Evolutionary conservation across 2,888 invertebrate genomes (phyloP).

Genomic region (Papilio gigon): DNA sequence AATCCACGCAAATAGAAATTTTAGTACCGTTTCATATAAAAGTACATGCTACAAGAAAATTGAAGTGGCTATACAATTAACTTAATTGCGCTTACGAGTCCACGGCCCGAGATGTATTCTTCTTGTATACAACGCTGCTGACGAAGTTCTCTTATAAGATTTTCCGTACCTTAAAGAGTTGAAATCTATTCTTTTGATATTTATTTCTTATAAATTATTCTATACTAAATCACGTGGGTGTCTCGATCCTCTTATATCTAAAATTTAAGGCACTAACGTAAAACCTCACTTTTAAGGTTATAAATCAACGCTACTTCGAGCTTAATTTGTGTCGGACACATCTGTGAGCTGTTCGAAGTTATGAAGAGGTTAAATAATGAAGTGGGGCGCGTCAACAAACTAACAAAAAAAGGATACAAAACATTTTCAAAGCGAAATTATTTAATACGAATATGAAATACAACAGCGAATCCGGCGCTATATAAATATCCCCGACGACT

Average conservation of each 20-base stretch:
- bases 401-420: background rate
- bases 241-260: background rate
- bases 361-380: background rate
- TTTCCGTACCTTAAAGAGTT: background rate
- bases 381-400: background rate
- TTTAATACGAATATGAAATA: background rate
- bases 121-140: background rate
- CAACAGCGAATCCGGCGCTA: background rate
- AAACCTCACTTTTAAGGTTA: background rate
- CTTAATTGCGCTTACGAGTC: background rate
- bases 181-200: background rate
- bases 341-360: background rate
- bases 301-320: background rate
- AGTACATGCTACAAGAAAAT: constrained; percentile 1
- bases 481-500: background rate
- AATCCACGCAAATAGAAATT: background rate
- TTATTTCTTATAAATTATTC: background rate
- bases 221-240: background rate
- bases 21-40: background rate
- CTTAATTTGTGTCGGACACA: background rate
- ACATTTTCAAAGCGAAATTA: background rate
- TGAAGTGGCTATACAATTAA: constrained; percentile 11
- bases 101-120: background rate
- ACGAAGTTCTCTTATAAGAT: background rate
- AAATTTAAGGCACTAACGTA: background rate